A percentile compares a stretch with the other conserved stretches of the same genome.
phyloP scores from a whole-genome alignment of 2,888 invertebrate species.

The Melanchra persicariae region DNA sequence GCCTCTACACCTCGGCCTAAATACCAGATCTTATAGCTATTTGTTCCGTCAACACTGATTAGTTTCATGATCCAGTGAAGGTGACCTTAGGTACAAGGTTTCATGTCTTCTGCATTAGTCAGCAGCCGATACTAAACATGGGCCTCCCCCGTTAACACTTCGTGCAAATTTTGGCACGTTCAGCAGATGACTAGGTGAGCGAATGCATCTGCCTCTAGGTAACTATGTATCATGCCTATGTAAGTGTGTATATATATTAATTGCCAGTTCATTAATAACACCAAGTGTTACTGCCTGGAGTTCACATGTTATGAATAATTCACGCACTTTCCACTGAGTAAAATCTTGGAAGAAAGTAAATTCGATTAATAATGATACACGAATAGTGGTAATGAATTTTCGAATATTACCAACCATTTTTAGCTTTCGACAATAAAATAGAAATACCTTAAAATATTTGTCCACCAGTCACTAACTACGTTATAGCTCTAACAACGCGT shows the following conservation, averaged over 20 bases:
- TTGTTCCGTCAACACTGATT: slow-evolving; percentile 78
- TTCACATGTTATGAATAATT: slow-evolving; percentile 1
- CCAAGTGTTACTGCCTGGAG: neutral
- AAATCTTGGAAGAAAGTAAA: slow-evolving; percentile 6
- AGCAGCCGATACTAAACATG: slow-evolving; percentile 38
- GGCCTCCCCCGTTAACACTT: slow-evolving; percentile 28
- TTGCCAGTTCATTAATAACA: slow-evolving; percentile 5
- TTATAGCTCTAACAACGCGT: neutral
- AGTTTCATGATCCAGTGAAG: slow-evolving; percentile 55
- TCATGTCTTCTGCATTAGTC: slow-evolving; percentile 47
- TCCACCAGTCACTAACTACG: neutral
- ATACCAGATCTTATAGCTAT: slow-evolving; percentile 74
- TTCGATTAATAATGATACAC: neutral
- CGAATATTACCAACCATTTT: neutral
- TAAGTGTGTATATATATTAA: slow-evolving; percentile 7
- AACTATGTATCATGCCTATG: neutral
- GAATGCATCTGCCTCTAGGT: neutral
- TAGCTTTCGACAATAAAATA: neutral
- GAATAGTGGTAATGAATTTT: neutral
- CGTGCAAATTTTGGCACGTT: slow-evolving; percentile 31
- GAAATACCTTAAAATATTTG: neutral
- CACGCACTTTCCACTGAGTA: slow-evolving; percentile 1
- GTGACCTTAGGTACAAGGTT: slow-evolving; percentile 49
- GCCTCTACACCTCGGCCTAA: slow-evolving; percentile 77
- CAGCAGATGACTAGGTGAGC: slow-evolving; percentile 8